Conservation (phyloP, 1,140 invertebrate genomes). For the Limonius californicus region DNA sequence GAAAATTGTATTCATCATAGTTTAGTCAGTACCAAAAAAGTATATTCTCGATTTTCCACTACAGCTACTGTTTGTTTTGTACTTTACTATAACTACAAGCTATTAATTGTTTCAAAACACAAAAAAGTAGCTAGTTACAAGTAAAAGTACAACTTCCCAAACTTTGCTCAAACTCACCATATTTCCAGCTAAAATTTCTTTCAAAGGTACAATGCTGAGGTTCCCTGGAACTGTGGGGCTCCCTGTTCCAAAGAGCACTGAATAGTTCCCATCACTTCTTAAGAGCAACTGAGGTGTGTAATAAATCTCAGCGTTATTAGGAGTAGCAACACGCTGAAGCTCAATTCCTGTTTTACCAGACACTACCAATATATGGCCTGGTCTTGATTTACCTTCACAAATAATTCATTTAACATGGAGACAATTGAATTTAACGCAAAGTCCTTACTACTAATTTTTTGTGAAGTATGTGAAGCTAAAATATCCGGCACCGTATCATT, state of each 20-base stretch:
- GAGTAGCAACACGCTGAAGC: conserved; percentile 60
- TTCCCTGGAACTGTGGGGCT: conserved; percentile 69
- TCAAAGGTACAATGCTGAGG: conserved; percentile 45
- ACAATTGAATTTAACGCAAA: no score
- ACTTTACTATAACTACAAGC: no score
- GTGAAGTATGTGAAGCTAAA: conserved; percentile 63
- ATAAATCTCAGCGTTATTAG: conserved; percentile 58
- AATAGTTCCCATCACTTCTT: conserved; percentile 54
- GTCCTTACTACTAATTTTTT: no score
- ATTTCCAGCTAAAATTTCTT: conserved; percentile 31
- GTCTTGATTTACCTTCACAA: conserved; percentile 29
- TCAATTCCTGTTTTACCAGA: conserved; percentile 67
- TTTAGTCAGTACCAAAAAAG: no score
- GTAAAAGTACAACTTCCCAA: no score
- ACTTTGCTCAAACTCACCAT: no score
- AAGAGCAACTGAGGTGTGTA: conserved; percentile 62
- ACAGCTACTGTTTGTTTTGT: no score
- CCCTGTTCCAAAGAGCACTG: conserved; percentile 66
- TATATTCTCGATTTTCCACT: no score
- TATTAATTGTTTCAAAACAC: no score
- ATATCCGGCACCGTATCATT: conserved; percentile 69
- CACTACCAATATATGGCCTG: conserved; percentile 64
- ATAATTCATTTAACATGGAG: no score
- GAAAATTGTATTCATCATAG: no score
- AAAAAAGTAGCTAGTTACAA: no score